These are phyloP conservation scores for Gymnoscopelus microlampas DNA, from an alignment of 2,797 vertebrate genomes.

Conservation along the genomic window DNA sequence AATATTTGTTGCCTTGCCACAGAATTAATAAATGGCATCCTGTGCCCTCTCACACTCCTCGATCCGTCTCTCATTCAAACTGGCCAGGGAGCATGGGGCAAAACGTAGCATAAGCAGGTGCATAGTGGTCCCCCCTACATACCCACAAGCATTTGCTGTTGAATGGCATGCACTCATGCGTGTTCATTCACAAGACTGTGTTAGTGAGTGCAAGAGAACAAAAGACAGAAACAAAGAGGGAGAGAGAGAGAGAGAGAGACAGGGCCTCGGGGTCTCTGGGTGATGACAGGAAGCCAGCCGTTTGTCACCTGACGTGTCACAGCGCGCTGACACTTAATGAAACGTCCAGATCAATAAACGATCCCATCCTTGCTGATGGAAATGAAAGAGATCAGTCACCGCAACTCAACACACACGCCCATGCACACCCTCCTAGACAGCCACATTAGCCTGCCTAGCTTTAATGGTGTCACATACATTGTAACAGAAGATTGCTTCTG, in stretches of 20 bases:
- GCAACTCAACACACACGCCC: slow-evolving; percentile 21
- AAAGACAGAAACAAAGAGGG: slow-evolving; percentile 5
- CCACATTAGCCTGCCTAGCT: neutral
- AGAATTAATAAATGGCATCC: neutral
- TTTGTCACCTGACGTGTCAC: slow-evolving; percentile 71
- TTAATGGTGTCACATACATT: slow-evolving; percentile 5
- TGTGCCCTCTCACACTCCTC: neutral
- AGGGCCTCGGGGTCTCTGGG: slow-evolving; percentile 46
- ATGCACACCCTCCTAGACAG: slow-evolving; percentile 8
- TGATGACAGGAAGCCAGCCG: slow-evolving; percentile 52
- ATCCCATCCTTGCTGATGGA: slow-evolving; percentile 72
- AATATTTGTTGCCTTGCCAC: neutral
- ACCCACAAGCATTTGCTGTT: neutral
- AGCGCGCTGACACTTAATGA: slow-evolving; percentile 76
- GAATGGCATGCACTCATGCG: neutral
- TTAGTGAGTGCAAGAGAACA: slow-evolving; percentile 17
- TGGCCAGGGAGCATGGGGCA: neutral
- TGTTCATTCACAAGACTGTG: neutral
- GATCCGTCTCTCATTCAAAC: neutral
- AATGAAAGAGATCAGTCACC: slow-evolving; percentile 82
- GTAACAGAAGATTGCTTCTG: slow-evolving; percentile 12
- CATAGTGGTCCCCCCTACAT: neutral
- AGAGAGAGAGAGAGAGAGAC: slow-evolving; percentile 18
- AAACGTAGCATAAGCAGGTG: neutral
- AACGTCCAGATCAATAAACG: slow-evolving; percentile 79